These are phyloP conservation scores for Tricholaema leucomelas DNA, from an alignment of 2,113 vertebrate species.

Conservation along the genomic window DNA sequence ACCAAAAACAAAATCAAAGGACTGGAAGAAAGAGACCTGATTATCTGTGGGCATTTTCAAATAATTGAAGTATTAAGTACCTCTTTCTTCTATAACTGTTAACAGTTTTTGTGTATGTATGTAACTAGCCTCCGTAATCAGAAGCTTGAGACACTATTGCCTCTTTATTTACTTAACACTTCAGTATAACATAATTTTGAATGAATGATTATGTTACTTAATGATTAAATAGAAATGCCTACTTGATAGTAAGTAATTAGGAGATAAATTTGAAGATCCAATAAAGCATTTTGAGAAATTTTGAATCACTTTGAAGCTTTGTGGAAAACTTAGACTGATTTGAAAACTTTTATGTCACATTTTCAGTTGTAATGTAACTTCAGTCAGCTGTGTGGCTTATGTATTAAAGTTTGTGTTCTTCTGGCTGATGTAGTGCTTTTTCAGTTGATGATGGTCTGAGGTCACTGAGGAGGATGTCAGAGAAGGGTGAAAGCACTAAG, in stretches of 20 bases:
- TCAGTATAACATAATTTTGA: not conserved
- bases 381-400: not conserved
- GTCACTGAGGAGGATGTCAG: not conserved
- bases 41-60: not conserved
- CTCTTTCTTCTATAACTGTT: not conserved
- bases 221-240: not conserved
- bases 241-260: not conserved
- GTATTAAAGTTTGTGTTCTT: not conserved
- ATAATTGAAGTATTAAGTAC: not conserved
- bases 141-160: not conserved
- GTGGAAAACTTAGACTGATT: not conserved
- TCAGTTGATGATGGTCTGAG: not conserved
- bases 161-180: not conserved
- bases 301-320: not conserved
- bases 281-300: not conserved
- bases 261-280: not conserved
- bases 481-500: not conserved
- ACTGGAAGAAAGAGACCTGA: not conserved
- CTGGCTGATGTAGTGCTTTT: not conserved
- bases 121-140: accelerated
- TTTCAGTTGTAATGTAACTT: not conserved
- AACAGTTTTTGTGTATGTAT: accelerated
- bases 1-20: too few relatives aligned
- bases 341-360: not conserved
- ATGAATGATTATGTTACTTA: not conserved